phyloP scores from a whole-genome alignment of 2,113 vertebrate species.

The Trematocara unimaculatum region DNA sequence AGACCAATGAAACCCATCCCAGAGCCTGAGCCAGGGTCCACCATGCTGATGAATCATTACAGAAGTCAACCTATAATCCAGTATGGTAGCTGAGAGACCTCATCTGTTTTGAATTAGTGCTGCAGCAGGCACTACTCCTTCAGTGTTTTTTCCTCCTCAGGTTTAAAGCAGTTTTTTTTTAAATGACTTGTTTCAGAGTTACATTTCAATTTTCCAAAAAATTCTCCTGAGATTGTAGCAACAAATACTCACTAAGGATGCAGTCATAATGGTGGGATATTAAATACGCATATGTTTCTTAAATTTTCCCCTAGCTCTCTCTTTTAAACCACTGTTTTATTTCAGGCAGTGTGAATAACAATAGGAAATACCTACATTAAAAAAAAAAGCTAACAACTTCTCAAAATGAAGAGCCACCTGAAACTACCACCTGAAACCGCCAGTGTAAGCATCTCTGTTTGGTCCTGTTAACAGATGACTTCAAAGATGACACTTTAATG shows the following conservation, averaged over 20 bases:
- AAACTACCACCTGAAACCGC: neutral
- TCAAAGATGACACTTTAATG: neutral
- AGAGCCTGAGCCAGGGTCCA: neutral
- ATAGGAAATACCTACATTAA: neutral
- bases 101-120: constrained; percentile 14
- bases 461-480: neutral
- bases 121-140: neutral
- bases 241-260: neutral
- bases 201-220: neutral
- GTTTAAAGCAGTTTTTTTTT: neutral
- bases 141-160: neutral
- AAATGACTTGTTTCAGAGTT: neutral
- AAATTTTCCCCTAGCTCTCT: neutral
- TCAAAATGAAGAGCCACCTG: neutral
- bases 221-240: neutral
- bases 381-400: neutral
- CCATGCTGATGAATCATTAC: neutral
- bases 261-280: neutral
- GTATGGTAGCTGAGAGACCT: neutral
- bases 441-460: neutral
- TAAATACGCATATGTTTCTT: neutral
- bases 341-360: neutral
- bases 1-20: neutral
- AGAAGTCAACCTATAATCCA: neutral
- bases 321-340: neutral